A percentile compares a stretch with the other conserved stretches of the same genome.
Conservation (phyloP, 2,888 invertebrate species). For the Heliconius charithonia region DNA sequence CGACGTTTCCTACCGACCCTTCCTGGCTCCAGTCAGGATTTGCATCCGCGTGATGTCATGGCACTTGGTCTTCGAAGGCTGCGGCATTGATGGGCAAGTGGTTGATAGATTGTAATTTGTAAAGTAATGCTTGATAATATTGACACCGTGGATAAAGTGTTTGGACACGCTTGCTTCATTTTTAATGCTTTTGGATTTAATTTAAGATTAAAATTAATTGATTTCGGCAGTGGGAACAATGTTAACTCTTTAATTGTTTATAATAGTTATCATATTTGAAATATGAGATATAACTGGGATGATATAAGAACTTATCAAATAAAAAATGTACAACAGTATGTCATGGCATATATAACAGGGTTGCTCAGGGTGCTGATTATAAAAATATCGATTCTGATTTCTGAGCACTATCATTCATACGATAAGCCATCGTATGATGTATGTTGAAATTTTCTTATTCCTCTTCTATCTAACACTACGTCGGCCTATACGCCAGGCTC, state of each 20-base stretch:
- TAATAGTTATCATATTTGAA: not conserved
- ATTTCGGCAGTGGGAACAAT: no score
- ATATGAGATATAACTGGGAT: no score
- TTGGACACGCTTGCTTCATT: not conserved
- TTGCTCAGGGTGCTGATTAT: no score
- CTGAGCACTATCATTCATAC: no score
- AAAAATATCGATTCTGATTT: no score
- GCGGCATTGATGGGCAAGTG: not conserved
- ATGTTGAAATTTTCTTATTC: no score
- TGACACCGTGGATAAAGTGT: not conserved
- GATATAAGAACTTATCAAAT: no score
- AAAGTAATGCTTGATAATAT: not conserved
- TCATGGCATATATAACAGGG: no score
- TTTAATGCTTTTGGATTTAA: not conserved
- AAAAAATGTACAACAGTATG: no score
- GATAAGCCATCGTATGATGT: no score
- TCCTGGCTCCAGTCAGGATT: constrained; percentile 35
- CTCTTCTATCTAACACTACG: no score
- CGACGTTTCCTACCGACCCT: constrained; percentile 42
- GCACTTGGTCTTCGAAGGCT: constrained; percentile 17
- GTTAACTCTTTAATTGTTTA: not conserved
- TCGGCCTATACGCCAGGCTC: no score
- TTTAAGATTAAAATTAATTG: not conserved
- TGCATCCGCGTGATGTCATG: constrained; percentile 39
- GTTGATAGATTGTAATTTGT: not conserved